Evolutionary conservation across 2,797 vertebrate species (phyloP), one percentile per base, ranked within the genome.

Genomic region (Coluber constrictor): DNA sequence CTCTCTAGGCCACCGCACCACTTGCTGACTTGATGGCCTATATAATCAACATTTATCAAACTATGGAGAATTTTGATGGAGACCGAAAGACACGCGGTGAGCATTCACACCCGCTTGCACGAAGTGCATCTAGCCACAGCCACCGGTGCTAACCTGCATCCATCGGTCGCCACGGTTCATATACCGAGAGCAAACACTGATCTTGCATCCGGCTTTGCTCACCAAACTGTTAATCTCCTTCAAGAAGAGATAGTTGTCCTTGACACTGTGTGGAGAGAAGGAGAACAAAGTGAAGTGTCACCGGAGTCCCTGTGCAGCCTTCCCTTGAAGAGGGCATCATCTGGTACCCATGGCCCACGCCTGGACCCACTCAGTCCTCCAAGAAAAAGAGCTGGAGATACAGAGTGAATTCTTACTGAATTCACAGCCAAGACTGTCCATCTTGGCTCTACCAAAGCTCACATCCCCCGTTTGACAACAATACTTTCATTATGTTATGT

Each of bases 141-240:
- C 0, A 0, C 0, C 4, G 43, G 16, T 16, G 8, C 95, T 94
- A 91, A 99, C 99, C 98, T 99, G 99, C 96, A 99, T 99, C 99
- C 99, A 99, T 94, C 99, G 98, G 96, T 99, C 99, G 0, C 98
- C 98, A 0, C 99, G 98, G 96, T 99, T 99, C 96, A 98, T 60
- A 63, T 98, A 98, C 95, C 98, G 97, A 0, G 97, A 93, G 93
- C 98, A 99, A 61, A 98, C 92, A 47, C 97, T 98, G 79, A 99
- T 95, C 90, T 98, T 97, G 18, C 96, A 98, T 7, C 98, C 97
- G 0, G 97, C 97, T 27, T 95, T 97, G 12, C 94, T 89, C 3
- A 98, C 98, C 47, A 99, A 96, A 4, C 90, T 96, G 93, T 86
- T 98, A 89, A 99, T 98, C 94, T 97, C 98, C 95, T 98, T 98